phyloP scores from a whole-genome alignment of 2,113 vertebrate species.

The Eidolon helvum region DNA sequence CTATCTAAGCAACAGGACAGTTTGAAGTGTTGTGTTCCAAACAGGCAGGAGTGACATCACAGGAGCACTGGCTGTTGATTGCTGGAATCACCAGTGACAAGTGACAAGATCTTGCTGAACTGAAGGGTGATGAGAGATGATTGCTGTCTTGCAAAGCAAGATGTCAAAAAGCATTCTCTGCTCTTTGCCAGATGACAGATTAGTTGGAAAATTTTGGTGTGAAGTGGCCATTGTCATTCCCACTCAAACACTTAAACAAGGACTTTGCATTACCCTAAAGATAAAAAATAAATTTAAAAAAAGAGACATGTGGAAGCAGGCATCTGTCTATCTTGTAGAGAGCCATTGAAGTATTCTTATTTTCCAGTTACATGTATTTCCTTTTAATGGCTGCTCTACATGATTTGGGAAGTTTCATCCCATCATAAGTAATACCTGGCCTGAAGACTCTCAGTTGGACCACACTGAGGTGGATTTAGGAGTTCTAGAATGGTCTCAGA shows the following conservation, averaged over 20 bases:
- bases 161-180: neutral
- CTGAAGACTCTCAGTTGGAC: neutral
- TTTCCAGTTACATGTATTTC: neutral
- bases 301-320: neutral
- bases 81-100: neutral
- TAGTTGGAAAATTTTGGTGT: neutral
- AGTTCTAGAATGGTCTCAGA: neutral
- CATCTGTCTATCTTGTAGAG: neutral
- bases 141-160: neutral
- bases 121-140: neutral
- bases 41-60: neutral
- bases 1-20: neutral
- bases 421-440: neutral
- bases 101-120: neutral
- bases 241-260: neutral
- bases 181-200: neutral
- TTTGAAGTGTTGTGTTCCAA: neutral
- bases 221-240: slow-evolving; percentile 30
- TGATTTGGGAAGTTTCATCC: neutral
- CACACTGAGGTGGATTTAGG: neutral
- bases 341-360: neutral
- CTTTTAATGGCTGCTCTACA: neutral
- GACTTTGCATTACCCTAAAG: neutral
- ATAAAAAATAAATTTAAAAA: neutral
- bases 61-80: neutral